A percentile compares a stretch with the other conserved stretches of the same genome.
phyloP scores from a whole-genome alignment of 2,113 vertebrate genomes.

The Notothenia coriiceps region DNA sequence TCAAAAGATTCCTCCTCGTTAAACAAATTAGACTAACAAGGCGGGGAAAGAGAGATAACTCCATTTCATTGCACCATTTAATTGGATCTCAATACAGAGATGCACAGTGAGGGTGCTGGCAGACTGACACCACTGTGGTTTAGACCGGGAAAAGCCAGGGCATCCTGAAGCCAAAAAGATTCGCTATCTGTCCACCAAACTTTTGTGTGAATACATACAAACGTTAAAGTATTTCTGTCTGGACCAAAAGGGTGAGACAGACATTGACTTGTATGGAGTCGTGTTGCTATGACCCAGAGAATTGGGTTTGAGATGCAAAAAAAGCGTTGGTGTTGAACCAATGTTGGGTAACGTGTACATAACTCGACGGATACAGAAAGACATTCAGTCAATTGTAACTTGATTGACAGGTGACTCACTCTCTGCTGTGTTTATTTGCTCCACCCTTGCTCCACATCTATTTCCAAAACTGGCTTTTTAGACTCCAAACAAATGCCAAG shows the following conservation, averaged over 20 bases:
- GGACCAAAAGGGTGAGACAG: no score
- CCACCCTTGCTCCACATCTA: slow-evolving; percentile 3
- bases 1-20: slow-evolving; percentile 51
- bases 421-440: neutral
- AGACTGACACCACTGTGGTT: slow-evolving; percentile 13
- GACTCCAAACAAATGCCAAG: neutral
- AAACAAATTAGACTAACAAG: slow-evolving; percentile 72
- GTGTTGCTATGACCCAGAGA: no score
- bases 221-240: no score
- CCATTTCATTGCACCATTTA: slow-evolving; percentile 4
- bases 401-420: slow-evolving; percentile 21
- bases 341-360: no score
- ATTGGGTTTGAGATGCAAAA: no score
- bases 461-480: neutral
- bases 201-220: no score
- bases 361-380: no score
- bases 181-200: no score
- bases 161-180: no score
- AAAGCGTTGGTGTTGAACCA: neutral
- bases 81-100: slow-evolving; percentile 51
- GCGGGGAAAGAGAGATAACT: slow-evolving; percentile 50
- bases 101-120: slow-evolving; percentile 35
- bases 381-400: no score
- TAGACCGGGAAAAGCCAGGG: no score
- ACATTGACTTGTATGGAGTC: no score